A percentile compares a stretch with the other conserved stretches of the same genome.
Conservation (phyloP, 2,888 invertebrate species). For the Lithosia quadra region DNA sequence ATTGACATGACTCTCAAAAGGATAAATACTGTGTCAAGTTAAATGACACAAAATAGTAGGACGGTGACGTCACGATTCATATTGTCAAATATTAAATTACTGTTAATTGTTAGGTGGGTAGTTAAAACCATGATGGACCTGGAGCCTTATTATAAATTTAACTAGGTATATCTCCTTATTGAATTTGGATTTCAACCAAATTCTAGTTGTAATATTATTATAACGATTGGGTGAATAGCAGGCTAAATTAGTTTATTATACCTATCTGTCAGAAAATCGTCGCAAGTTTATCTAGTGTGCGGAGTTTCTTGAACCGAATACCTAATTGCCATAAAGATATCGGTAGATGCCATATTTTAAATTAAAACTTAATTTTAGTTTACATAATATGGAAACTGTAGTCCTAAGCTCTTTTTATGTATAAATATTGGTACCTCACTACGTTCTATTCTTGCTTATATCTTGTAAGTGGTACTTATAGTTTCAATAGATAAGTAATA, state of each 20-base stretch:
- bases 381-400: conserved; percentile 63
- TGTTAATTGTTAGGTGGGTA: too few relatives aligned
- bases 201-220: not conserved
- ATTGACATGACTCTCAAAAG: too few relatives aligned
- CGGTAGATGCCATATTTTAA: conserved; percentile 82
- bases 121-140: too few relatives aligned
- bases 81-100: too few relatives aligned
- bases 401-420: conserved; percentile 68
- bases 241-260: not conserved
- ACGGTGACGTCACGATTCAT: too few relatives aligned
- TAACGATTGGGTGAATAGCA: not conserved
- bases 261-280: not conserved
- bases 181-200: not conserved
- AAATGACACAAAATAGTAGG: too few relatives aligned
- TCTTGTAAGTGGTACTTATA: conserved; percentile 57
- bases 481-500: conserved; percentile 52
- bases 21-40: too few relatives aligned
- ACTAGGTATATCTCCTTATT: too few relatives aligned
- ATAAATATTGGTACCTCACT: conserved; percentile 73
- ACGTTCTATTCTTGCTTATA: conserved; percentile 66
- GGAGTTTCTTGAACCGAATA: conserved; percentile 57
- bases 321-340: conserved; percentile 82
- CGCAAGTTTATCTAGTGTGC: conserved; percentile 36
- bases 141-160: too few relatives aligned
- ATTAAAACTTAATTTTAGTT: conserved; percentile 65